Evolutionary conservation across 2,113 vertebrate species (phyloP).

Genomic region (Chaenogobius annularis): DNA sequence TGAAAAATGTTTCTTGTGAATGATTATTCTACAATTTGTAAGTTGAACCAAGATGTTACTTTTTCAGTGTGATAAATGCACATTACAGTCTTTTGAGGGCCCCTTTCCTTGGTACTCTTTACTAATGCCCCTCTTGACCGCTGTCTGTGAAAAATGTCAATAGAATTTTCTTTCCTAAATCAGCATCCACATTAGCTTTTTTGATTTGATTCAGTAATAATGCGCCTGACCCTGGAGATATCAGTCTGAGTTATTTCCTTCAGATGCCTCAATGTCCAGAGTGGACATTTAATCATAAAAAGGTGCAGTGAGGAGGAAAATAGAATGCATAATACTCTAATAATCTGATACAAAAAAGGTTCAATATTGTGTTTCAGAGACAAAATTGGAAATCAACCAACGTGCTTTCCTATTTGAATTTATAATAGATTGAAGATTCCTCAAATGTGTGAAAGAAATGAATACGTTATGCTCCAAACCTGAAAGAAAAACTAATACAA

Average conservation of each 20-base stretch:
- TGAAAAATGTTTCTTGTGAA: no score
- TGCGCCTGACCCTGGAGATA: background rate
- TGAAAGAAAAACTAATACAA: no score
- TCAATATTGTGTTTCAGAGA: background rate
- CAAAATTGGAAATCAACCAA: background rate
- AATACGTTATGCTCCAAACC: no score
- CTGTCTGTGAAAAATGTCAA: no score
- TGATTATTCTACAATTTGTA: no score
- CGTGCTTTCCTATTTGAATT: background rate
- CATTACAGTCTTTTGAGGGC: no score
- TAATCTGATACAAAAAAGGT: background rate
- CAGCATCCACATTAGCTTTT: background rate
- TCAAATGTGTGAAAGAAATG: background rate
- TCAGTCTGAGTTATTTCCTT: background rate
- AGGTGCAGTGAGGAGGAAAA: background rate
- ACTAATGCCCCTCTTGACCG: no score
- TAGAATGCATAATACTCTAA: background rate
- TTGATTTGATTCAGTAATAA: background rate
- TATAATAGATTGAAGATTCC: background rate
- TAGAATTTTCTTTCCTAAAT: no score
- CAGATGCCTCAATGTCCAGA: background rate
- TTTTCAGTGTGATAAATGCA: no score
- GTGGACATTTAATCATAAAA: background rate
- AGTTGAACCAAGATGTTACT: no score
- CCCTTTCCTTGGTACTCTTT: no score